phyloP scores from a whole-genome alignment of 2,797 vertebrate genomes.

The Sarcoramphus papa region DNA sequence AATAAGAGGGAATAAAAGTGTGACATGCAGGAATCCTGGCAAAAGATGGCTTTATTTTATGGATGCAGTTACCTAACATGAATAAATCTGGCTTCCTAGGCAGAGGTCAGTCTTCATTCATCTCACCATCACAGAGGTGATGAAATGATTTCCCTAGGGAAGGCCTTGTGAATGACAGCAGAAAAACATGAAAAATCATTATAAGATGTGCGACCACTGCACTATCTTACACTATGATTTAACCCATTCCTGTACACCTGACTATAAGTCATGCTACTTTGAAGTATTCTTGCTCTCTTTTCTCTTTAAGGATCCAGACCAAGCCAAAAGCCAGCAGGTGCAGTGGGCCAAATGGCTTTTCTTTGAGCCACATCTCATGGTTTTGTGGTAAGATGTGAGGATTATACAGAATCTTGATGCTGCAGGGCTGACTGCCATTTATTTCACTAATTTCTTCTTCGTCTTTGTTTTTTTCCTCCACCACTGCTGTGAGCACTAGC shows the following conservation, averaged over 20 bases:
- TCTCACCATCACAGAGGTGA: background rate
- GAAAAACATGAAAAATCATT: constrained; percentile 6
- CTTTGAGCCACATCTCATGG: background rate
- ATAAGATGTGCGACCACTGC: background rate
- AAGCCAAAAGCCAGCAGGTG: background rate
- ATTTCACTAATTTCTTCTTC: background rate
- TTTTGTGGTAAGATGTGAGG: background rate
- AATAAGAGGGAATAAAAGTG: background rate
- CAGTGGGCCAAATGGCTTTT: background rate
- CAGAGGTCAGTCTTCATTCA: constrained; percentile 34
- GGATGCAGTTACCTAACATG: background rate
- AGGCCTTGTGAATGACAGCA: background rate
- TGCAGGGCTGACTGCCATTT: background rate
- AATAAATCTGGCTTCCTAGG: constrained; percentile 7
- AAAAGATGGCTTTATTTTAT: background rate
- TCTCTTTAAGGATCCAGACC: background rate
- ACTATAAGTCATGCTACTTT: background rate
- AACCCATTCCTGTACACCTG: background rate
- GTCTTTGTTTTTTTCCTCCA: background rate
- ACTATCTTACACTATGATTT: background rate
- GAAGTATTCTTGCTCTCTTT: background rate
- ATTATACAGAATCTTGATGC: background rate
- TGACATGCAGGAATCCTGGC: background rate
- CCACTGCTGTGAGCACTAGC: background rate
- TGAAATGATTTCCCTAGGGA: constrained; percentile 34